Evolutionary conservation across 2,797 vertebrate species (phyloP), one percentile per base, ranked within the genome.

Genomic region (Champsocephalus gunnari): DNA sequence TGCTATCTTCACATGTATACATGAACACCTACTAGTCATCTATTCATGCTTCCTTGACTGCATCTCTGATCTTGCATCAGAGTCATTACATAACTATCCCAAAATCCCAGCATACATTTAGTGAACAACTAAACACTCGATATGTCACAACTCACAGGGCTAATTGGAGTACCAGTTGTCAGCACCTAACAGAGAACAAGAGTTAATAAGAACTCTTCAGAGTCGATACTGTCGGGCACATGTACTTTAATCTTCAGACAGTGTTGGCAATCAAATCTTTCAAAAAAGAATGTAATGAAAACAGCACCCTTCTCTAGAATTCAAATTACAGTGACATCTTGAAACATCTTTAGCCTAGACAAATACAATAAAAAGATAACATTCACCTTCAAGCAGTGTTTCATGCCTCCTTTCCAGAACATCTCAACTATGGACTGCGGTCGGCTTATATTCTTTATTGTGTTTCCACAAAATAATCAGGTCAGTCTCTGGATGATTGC

Each of bases 201-300:
- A 72, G 47, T 66, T 80, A 72, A 64, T 73, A 66, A 62, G 21
- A n/a, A 17, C 41, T 73, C 34, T 60, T 68, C 45, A 63, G 45
- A 53, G 55, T 66, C 45, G 16, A 8, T 56, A 48, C 59, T 72
- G 58, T 9, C 16, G 12, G 58, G 24, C 21, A 19, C 2, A 54
- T 11, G 7, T 5, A 48, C 56, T 60, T 50, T 2, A 51, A 12
- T 3, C 19, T 60, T 34, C 12, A 55, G 48, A 13, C 38, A 53
- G 3, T 58, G 1, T 49, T 3, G 19, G 24, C 12, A 41, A 13
- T 43, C 5, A 28, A 5, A 16, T n/a, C 17, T 32, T 12, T 38
- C 8, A 38, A 66, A 58, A 44, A 43, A 24, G 44, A 55, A 55
- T 55, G 21, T 21, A 45, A 28, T 28, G 24, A 28, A 28, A 28